These are phyloP conservation scores for Trematomus bernacchii DNA, from an alignment of 2,797 vertebrate genomes.

Conservation along the genomic window DNA sequence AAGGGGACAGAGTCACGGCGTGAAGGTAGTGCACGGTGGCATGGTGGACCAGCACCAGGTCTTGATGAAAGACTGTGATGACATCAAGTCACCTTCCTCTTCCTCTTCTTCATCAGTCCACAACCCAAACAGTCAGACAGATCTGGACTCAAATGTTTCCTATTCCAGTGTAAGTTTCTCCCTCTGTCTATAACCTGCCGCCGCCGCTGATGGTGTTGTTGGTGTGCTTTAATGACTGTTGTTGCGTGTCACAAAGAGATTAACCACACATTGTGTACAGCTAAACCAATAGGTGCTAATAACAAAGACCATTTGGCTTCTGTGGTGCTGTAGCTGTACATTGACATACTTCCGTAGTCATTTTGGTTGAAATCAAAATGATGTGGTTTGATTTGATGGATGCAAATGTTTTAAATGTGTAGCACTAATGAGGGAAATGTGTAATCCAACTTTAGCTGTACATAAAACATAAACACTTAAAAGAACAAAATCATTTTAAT, in stretches of 20 bases:
- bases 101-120: constrained; percentile 86
- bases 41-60: constrained; percentile 92
- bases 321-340: constrained; percentile 63
- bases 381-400: constrained; percentile 54
- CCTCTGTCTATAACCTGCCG: constrained; percentile 81
- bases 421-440: constrained; percentile 42
- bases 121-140: constrained; percentile 96
- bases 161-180: constrained; percentile 97
- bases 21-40: constrained; percentile 84
- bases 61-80: constrained; percentile 94
- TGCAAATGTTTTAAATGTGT: constrained; percentile 55
- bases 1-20: constrained; percentile 87
- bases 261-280: constrained; percentile 61
- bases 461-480: constrained; percentile 47
- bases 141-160: constrained; percentile 96
- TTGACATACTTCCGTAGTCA: constrained; percentile 37
- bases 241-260: constrained; percentile 69
- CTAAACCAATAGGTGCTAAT: constrained; percentile 71
- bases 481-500: constrained; percentile 44
- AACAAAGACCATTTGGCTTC: constrained; percentile 60
- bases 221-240: constrained; percentile 70
- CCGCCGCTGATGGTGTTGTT: constrained; percentile 78
- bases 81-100: constrained; percentile 91
- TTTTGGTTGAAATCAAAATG: constrained; percentile 21
- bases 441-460: constrained; percentile 54